A percentile compares a stretch with the other conserved stretches of the same genome.
Evolutionary conservation across 2,113 vertebrate genomes (phyloP).

Genomic region (Ceuthmochares aereus): DNA sequence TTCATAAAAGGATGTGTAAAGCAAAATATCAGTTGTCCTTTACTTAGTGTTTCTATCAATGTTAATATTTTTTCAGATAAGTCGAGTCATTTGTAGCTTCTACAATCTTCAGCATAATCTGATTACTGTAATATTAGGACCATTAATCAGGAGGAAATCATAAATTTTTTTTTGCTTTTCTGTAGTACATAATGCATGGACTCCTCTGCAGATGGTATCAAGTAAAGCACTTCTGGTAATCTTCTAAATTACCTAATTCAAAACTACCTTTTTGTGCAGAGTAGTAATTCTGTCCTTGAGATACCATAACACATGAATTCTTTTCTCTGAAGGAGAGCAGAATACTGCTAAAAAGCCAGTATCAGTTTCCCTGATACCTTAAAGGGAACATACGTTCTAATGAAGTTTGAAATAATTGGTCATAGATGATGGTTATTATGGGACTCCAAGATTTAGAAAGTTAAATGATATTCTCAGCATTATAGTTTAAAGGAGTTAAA

Average conservation of each 20-base stretch:
- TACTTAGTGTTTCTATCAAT: not conserved
- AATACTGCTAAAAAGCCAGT: not conserved
- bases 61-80: not conserved
- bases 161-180: not conserved
- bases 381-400: not conserved
- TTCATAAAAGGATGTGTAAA: not conserved
- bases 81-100: not conserved
- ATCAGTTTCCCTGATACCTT: conserved; percentile 1
- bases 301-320: not conserved
- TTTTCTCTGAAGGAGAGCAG: not conserved
- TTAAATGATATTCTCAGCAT: fast-evolving
- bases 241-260: not conserved
- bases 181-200: not conserved
- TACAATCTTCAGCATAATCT: not conserved
- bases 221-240: not conserved
- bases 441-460: not conserved
- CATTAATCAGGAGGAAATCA: not conserved
- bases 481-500: not conserved
- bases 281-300: not conserved
- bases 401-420: not conserved
- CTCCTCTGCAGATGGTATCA: not conserved
- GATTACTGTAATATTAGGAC: not conserved
- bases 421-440: not conserved
- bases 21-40: not conserved
- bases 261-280: not conserved